Evolutionary conservation across 2,797 vertebrate species (phyloP), one percentile per base, ranked within the genome.

Genomic region (Sebastolobus alascanus): DNA sequence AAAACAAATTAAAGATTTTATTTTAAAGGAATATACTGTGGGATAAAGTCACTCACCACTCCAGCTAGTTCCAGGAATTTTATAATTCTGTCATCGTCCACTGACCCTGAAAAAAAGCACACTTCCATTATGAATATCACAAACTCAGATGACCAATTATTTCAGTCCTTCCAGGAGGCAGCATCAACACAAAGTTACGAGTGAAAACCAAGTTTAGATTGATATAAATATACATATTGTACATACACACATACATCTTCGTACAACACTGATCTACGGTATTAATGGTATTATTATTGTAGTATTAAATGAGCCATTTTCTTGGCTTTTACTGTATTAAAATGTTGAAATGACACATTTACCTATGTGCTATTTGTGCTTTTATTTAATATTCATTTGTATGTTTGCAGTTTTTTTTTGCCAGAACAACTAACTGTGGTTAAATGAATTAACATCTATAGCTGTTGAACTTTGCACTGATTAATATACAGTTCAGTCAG

Each of bases 41-140:
- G 3, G 9, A 33, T 7, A 7, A n/a, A 52, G 1, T 40, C 20
- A 93, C 98, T 96, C 87, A 99, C 99, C 97, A 99, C 95, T 66
- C 98, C 99, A 14, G 96, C 93, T 77, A 98, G 74, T 77, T 98
- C 96, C 86, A 99, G 93, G 90, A 97, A 99, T 27, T 89, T 94
- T 64, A 97, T 66, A 72, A 99, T 98, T 92, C 99, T 96, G 79
- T 98, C 96, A 82, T 99, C 97, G 66, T 99, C 99, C 27, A 94
- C 92, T 55, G 95, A 94, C 37, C 97, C 99, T 99, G 77, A 61
- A 73, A 79, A 68, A 43, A 56, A 8, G 14, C 6, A 54, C 46
- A 31, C 6, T 18, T 0, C 22, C 31, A 0, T 70, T 33, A 37
- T 55, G 5, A 68, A 40, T 25, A 25, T 43, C 9, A 27, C 4